These are phyloP conservation scores for Gobio gobio DNA, from an alignment of 2,113 vertebrate genomes.

Conservation along the genomic window DNA sequence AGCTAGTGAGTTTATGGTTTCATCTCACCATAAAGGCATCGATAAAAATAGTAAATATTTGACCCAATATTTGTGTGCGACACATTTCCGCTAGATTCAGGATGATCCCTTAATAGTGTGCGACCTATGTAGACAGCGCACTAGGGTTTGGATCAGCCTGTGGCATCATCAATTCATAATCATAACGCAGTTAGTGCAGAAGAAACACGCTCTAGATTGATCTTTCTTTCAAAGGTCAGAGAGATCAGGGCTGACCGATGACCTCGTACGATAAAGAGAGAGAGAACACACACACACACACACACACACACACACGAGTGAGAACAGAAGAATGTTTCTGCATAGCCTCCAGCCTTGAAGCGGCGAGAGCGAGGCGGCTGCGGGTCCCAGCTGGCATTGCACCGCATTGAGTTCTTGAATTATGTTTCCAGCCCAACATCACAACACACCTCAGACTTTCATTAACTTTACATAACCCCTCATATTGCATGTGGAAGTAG, in stretches of 20 bases:
- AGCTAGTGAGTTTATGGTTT: too few species aligned
- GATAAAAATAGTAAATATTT: not conserved
- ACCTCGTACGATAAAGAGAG: not conserved
- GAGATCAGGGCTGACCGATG: not conserved
- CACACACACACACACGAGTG: not conserved
- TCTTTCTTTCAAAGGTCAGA: not conserved
- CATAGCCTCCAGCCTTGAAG: constrained; percentile 12
- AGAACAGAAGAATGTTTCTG: not conserved
- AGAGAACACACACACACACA: not conserved
- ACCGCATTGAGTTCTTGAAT: constrained; percentile 47
- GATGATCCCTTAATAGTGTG: not conserved
- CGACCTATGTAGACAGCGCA: not conserved
- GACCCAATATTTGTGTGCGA: not conserved
- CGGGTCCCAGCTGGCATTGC: constrained; percentile 61
- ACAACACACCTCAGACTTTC: constrained; percentile 39
- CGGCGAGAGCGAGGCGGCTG: constrained; percentile 4
- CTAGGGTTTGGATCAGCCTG: not conserved
- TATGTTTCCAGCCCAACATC: constrained; percentile 45
- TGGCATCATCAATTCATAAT: not conserved
- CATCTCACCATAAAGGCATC: too few species aligned
- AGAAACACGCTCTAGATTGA: not conserved
- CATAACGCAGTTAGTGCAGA: not conserved
- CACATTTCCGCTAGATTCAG: not conserved
- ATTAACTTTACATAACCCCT: constrained; percentile 27
- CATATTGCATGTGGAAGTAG: not conserved